These are phyloP conservation scores for Selenia dentaria DNA, from an alignment of 2,888 invertebrate species.

Conservation along the genomic window DNA sequence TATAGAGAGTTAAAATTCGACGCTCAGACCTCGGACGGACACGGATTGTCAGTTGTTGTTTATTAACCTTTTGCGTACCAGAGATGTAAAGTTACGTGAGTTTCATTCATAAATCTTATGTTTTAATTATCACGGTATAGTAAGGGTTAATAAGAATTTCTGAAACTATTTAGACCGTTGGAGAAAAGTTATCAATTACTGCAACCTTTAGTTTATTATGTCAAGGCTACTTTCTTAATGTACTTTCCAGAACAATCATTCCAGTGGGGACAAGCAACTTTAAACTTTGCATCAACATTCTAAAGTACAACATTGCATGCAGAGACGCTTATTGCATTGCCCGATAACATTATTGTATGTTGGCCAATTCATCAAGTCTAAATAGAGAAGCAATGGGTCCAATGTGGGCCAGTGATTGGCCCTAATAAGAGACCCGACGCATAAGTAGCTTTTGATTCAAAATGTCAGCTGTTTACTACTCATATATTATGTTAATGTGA, in stretches of 20 bases:
- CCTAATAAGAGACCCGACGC: constrained; percentile 30
- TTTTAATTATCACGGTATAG: too few species aligned
- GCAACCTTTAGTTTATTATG: constrained; percentile 16
- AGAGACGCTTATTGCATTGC: constrained; percentile 1
- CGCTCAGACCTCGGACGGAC: too few species aligned
- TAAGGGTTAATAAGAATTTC: too few species aligned
- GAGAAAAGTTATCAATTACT: not conserved
- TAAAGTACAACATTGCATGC: constrained; percentile 6
- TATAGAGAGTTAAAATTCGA: too few species aligned
- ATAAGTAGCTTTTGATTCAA: constrained; percentile 20
- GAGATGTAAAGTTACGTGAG: too few species aligned
- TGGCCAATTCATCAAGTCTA: constrained; percentile 19
- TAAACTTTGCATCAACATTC: not conserved
- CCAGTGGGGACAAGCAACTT: not conserved
- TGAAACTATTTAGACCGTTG: too few species aligned
- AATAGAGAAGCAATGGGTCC: constrained; percentile 25
- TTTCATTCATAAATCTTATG: too few species aligned
- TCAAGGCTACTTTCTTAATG: constrained; percentile 29
- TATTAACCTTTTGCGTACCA: too few species aligned
- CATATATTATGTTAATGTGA: constrained; percentile 7
- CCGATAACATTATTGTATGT: constrained; percentile 5
- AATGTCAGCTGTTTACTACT: constrained; percentile 9
- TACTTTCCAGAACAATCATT: constrained; percentile 15
- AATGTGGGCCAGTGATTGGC: constrained; percentile 32
- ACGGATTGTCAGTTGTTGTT: too few species aligned